Base-by-base conservation (phyloP, 2,888 invertebrate species). In the Alloplasta piceator region DNA sequence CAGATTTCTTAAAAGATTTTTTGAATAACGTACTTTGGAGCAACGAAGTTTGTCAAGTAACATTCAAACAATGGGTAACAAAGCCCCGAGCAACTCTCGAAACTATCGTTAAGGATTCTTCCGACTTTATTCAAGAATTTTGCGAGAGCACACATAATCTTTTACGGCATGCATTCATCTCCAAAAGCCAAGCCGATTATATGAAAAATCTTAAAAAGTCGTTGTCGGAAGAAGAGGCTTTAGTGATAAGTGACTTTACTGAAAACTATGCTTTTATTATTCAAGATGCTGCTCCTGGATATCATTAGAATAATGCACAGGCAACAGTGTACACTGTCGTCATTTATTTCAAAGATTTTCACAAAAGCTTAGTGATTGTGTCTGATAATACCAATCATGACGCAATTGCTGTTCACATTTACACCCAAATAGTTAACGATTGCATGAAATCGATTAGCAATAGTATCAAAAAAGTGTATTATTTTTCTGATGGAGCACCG, bases 221-320 rank as follows among this genome's bases (percentile, higher is more conserved):
- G 36, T 14, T 84, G 7, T 10, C 48, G 7, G 36, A 12, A 46
- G 64, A 56, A 7, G 74, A 82, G 41, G 60, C 5, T 38, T 66
- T 48, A n/a, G 83, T 80, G 3, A 60, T 81, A 26, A 75, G 82
- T 46, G 85, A 87, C 71, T 87, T 84, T 80, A 73, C 86, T 9
- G 85, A 85, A 79, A 87, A 87, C 73, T 87, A 85, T 72, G 73
- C 56, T 0, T 86, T 85, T 61, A 81, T 86, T 12, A 48, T 85
- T 1, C 84, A 84, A 73, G 58, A 86, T 66, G 84, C 83, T 10
- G 82, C 72, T 12, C 72, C 77, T 36, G 74, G 74, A 7, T 80
- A 82, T 41, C 82, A 86, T 50, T 86, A 80, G 77, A 84, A 85
- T 60, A 86, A 85, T 55, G 52, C 67, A 4, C 83, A 83, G 46